Evolutionary conservation across 1,140 invertebrate species (phyloP), one percentile per base, ranked within the genome.

Genomic region (Helicoverpa armigera): DNA sequence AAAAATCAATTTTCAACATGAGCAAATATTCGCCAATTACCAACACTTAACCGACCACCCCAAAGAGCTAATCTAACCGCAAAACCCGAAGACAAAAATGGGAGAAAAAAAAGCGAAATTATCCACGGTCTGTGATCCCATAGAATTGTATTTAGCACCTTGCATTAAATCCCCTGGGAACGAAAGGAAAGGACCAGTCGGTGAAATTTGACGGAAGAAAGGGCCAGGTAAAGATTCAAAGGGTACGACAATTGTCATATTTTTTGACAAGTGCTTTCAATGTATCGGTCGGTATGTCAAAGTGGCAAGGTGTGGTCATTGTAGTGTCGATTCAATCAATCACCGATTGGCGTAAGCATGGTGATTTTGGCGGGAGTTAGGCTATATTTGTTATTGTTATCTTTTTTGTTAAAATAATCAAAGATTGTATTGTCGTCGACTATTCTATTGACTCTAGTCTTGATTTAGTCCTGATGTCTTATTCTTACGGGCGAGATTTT

Each of bases 101-200:
- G 1, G n/a, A 53, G 14, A 14, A 54, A n/a, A 75, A 50, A 61
- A 74, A 60, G 60, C n/a, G 60, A 61, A 60, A 48, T 48, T 60
- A 18, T n/a, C 16, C 56, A 70, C 10, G 35, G 29, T 60, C 16
- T 61, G 4, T 48, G 72, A 35, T 61, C 72, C 48, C 58, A 76
- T 76, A 51, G 73, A 76, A 63, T 31, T 61, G n/a, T 51, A 13
- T 76, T 76, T 76, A 63, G 48, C 73, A 76, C 73, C 73, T 76
- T 76, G 73, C 73, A 10, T 70, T 67, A 67, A 61, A 31, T 31
- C 73, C 43, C 73, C 12, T 76, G 73, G 73, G 73, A 76, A 76
- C 58, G 56, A 16, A 11, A 9, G n/a, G 10, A 65, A 43, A 65
- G 2, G 29, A 3, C 29, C 35, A n/a, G n/a, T 61, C 58, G 73